Percentiles rank a stretch among this genome's conserved stretches.
Conservation (phyloP, 1,140 invertebrate genomes). For the Aphaenogaster rudis region DNA sequence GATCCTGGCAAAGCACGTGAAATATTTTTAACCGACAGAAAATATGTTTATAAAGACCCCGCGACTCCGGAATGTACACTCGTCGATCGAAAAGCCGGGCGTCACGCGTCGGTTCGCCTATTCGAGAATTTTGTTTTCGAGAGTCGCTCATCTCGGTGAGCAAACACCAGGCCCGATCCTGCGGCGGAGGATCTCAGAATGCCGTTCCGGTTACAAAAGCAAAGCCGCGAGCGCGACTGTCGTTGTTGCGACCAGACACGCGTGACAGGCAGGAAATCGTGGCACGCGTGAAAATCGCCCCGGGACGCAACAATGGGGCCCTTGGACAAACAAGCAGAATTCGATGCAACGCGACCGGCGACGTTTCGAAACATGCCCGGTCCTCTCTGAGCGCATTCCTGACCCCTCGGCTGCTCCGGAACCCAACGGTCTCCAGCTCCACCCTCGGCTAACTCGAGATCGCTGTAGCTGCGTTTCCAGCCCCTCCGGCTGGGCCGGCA, state of each 20-base stretch:
- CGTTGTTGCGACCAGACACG: not conserved
- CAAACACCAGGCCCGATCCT: constrained; percentile 28
- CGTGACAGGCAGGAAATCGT: constrained; percentile 41
- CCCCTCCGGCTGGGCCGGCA: constrained; percentile 2
- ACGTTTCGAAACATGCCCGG: constrained; percentile 24
- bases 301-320: constrained; percentile 31
- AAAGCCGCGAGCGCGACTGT: not conserved
- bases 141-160: not conserved
- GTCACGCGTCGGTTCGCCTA: not conserved
- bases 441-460: constrained; percentile 49
- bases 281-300: constrained; percentile 37
- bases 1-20: not conserved
- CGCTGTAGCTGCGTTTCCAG: constrained; percentile 34
- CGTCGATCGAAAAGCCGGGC: not conserved
- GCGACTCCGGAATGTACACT: not conserved
- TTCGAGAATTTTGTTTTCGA: constrained; percentile 57
- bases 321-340: constrained; percentile 43
- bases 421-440: constrained; percentile 47
- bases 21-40: constrained; percentile 20
- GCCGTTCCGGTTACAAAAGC: not conserved
- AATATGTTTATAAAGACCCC: constrained; percentile 29
- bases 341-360: constrained; percentile 43
- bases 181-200: constrained; percentile 10
- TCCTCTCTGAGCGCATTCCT: constrained; percentile 66
- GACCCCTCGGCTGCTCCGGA: constrained; percentile 52